Percentiles rank a stretch among this genome's conserved stretches.
Conservation (phyloP, 2,888 invertebrate genomes). For the Lamellibrachia columna region DNA sequence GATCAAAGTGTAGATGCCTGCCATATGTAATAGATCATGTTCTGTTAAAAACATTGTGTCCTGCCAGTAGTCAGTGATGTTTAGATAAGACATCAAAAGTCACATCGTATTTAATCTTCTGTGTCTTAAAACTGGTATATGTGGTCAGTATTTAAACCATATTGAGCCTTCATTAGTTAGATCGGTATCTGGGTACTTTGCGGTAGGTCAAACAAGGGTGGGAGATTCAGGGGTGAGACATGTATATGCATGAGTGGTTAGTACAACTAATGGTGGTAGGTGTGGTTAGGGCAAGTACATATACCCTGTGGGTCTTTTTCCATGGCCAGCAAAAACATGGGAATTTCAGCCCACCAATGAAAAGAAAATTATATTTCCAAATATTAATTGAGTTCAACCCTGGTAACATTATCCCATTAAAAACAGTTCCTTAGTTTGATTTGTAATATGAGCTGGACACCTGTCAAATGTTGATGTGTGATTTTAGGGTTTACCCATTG, state of each 20-base stretch:
- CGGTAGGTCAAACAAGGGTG: neutral
- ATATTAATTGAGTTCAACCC: neutral
- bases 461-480: neutral
- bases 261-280: neutral
- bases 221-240: neutral
- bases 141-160: neutral
- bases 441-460: neutral
- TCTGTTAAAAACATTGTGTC: neutral
- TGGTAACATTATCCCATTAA: neutral
- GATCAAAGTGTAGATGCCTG: neutral
- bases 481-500: neutral
- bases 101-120: neutral
- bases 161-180: neutral
- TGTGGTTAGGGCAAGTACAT: neutral
- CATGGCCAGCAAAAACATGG: neutral
- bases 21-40: neutral
- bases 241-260: neutral
- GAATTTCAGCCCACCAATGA: neutral
- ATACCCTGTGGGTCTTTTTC: neutral
- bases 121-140: neutral
- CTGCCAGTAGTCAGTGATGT: neutral
- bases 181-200: neutral
- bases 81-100: neutral
- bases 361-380: neutral
- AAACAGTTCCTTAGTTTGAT: neutral